phyloP scores from a whole-genome alignment of 1,140 invertebrate species.

The Calliphora vicina region DNA sequence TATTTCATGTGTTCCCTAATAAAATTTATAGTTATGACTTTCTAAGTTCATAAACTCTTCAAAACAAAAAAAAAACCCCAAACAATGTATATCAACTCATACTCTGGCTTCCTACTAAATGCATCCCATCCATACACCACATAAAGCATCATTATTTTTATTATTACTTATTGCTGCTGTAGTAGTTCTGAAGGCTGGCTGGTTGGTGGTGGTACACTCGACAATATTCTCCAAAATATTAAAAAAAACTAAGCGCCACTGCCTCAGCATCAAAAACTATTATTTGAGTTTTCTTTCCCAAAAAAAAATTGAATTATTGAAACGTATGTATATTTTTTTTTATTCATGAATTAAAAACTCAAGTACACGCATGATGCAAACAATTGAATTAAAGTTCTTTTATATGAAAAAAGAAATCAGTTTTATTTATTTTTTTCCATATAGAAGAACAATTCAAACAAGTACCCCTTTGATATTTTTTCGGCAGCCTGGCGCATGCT shows the following conservation, averaged over 20 bases:
- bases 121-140: too few species aligned
- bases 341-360: slow-evolving; percentile 13
- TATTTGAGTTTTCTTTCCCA: slow-evolving; percentile 13
- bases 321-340: neutral
- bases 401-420: neutral
- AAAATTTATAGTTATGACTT: slow-evolving; percentile 59
- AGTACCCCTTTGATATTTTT: slow-evolving; percentile 30
- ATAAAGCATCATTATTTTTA: too few species aligned
- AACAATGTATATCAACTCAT: neutral
- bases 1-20: slow-evolving; percentile 56
- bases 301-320: neutral
- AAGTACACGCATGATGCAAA: slow-evolving; percentile 33
- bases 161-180: too few species aligned
- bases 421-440: slow-evolving; percentile 15
- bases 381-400: slow-evolving; percentile 35
- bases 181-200: too few species aligned
- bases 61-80: neutral
- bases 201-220: too few species aligned
- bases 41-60: slow-evolving; percentile 18
- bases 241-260: neutral
- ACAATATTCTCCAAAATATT: too few species aligned
- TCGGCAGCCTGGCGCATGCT: slow-evolving; percentile 4
- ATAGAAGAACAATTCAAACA: neutral
- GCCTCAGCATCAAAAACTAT: neutral
- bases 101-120: neutral